Conservation (phyloP, 2,113 vertebrate genomes). For the Neodontobutis hainanensis region DNA sequence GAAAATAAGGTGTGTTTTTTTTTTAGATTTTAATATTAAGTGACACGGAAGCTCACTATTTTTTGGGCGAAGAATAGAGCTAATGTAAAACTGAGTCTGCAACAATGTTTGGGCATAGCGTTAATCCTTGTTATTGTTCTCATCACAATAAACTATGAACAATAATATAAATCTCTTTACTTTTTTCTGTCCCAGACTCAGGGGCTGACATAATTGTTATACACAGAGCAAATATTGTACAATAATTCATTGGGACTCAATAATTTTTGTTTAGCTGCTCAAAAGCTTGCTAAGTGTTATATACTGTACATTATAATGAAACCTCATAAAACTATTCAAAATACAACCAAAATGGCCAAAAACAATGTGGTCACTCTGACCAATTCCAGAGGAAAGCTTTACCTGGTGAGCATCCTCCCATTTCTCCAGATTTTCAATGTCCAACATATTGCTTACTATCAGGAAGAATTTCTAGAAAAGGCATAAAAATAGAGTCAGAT, state of each 20-base stretch:
- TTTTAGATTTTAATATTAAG: constrained; percentile 24
- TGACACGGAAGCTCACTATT: background rate
- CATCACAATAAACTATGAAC: no score
- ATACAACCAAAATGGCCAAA: background rate
- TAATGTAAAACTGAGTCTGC: background rate
- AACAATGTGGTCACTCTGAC: no score
- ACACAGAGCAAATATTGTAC: no score
- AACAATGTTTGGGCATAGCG: background rate
- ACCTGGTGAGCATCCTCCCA: constrained; percentile 98
- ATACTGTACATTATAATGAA: background rate
- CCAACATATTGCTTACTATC: constrained; percentile 97
- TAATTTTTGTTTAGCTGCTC: no score
- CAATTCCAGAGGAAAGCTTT: constrained; percentile 26
- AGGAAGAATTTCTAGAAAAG: constrained; percentile 94
- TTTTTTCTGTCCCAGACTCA: no score
- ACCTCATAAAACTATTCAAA: background rate
- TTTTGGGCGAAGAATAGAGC: background rate
- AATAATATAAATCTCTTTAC: no score
- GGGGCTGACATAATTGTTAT: no score
- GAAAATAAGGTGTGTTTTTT: constrained; percentile 47
- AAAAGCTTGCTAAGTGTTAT: no score
- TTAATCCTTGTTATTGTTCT: no score
- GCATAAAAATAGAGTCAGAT: background rate
- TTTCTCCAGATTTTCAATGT: constrained; percentile 91
- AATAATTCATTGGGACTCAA: no score